phyloP scores from a whole-genome alignment of 2,888 invertebrate genomes.

The Disparrhopalites patrizii region DNA sequence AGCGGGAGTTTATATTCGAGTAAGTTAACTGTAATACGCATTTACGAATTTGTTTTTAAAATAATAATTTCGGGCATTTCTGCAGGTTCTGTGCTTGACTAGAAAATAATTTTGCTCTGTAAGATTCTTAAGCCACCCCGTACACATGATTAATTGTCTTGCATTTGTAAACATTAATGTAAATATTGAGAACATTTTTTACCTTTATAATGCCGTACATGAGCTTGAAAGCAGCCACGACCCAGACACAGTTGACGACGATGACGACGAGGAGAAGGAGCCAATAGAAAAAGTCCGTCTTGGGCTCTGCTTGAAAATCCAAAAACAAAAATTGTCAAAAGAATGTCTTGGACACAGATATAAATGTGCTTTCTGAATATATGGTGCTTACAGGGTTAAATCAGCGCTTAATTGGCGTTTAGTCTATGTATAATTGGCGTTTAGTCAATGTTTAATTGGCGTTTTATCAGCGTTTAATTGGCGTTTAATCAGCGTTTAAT shows the following conservation, averaged over 20 bases:
- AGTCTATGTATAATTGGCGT: background rate
- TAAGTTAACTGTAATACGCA: no score
- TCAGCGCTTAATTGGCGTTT: no score
- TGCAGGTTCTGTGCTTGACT: no score
- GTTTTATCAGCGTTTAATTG: background rate
- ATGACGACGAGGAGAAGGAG: slow-evolving; percentile 20
- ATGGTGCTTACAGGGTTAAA: no score
- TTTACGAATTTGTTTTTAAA: no score
- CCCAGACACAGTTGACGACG: slow-evolving; percentile 24
- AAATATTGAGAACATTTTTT: no score
- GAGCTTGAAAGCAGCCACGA: slow-evolving; percentile 15
- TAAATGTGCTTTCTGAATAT: no score
- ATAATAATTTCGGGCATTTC: no score
- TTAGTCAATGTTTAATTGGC: background rate
- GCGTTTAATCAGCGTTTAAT: background rate
- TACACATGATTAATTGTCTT: no score
- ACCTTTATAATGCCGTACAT: slow-evolving; percentile 22
- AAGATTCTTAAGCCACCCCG: background rate
- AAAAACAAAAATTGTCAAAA: slow-evolving; percentile 1
- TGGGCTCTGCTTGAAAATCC: background rate
- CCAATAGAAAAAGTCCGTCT: slow-evolving; percentile 19
- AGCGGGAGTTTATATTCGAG: no score
- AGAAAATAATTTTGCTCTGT: background rate
- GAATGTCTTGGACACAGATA: no score
- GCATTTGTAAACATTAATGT: no score